Evolutionary conservation across 2,113 vertebrate genomes (phyloP).

Genomic region (Phrynosoma blainvillii): DNA sequence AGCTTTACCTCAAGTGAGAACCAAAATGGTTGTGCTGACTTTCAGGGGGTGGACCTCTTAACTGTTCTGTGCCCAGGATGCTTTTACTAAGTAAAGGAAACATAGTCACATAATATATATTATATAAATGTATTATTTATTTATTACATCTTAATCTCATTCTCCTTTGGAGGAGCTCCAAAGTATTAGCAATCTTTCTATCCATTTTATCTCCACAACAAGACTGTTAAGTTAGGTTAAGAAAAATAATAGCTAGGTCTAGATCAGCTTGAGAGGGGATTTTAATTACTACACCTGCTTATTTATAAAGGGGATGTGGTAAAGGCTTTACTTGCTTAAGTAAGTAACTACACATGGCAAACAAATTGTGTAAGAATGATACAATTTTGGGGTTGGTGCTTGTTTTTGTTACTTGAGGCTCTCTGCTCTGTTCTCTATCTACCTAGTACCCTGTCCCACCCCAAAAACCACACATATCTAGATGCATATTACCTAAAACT

Average conservation of each 20-base stretch:
- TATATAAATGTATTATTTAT: background rate
- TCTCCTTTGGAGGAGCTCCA: background rate
- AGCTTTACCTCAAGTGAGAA: background rate
- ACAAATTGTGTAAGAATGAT: too few relatives aligned
- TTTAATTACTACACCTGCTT: background rate
- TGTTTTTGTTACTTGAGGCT: too few relatives aligned
- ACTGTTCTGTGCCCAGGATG: too few relatives aligned
- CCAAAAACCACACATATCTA: too few relatives aligned
- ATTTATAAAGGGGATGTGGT: too few relatives aligned
- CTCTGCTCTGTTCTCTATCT: background rate
- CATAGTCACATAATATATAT: background rate
- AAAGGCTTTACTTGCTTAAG: too few relatives aligned
- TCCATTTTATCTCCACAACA: background rate
- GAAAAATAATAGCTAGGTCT: background rate
- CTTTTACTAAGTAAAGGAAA: background rate
- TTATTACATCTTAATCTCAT: background rate
- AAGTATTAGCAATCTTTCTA: rapidly evolving
- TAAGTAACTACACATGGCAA: too few relatives aligned
- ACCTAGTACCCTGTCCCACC: background rate
- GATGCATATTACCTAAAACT: background rate
- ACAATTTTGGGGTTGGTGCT: too few relatives aligned
- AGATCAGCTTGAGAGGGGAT: background rate
- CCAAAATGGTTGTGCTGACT: background rate
- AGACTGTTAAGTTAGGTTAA: background rate
- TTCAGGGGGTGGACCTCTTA: background rate